Evolutionary conservation across 2,113 vertebrate species (phyloP), one percentile per base, ranked within the genome.

Genomic region (Ceyx cyanopectus): DNA sequence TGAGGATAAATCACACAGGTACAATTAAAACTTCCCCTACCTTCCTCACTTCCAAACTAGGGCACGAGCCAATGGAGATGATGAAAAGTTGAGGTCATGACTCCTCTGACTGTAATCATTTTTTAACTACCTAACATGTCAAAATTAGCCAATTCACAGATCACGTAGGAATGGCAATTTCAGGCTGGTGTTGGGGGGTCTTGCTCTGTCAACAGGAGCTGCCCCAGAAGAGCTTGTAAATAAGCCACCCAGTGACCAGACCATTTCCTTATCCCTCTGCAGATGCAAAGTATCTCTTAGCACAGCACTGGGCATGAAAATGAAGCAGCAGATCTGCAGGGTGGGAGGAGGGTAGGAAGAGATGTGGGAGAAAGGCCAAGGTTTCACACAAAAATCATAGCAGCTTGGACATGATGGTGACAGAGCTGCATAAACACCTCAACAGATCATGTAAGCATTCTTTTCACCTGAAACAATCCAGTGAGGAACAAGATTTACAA

Each of bases 1-100:
- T 97, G 97, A 95, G 96, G 92, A 98, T 98, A 98, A 98, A 98
- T 98, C 98, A 98, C 87, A 97, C 94, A 97, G 97, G 97, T 98
- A 98, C 97, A 98, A 98, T 98, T 98, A 98, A 98, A 98, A 98
- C 97, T 98, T 97, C 97, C 97, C 75, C 95, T 96, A 95, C 97
- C 97, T 97, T 94, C 96, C 97, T 97, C 97, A 98, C 97, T 97
- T 98, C 96, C 92, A 97, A 98, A 98, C 94, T 97, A 94, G 96
- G 93, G 96, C 93, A 96, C 96, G 96, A 98, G 95, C 97, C 97
- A 97, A 97, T 95, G 96, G 92, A 96, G 95, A 95, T 97, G 97
- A 98, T 98, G 97, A 97, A 97, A 97, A 97, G 97, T 96, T 96
- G 97, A 97, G 98, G 98, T 98, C 98, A 95, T 63, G 97, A 98